Evolutionary conservation across 2,113 vertebrate genomes (phyloP), one percentile per base, ranked within the genome.

Genomic region (Thunnus thynnus): DNA sequence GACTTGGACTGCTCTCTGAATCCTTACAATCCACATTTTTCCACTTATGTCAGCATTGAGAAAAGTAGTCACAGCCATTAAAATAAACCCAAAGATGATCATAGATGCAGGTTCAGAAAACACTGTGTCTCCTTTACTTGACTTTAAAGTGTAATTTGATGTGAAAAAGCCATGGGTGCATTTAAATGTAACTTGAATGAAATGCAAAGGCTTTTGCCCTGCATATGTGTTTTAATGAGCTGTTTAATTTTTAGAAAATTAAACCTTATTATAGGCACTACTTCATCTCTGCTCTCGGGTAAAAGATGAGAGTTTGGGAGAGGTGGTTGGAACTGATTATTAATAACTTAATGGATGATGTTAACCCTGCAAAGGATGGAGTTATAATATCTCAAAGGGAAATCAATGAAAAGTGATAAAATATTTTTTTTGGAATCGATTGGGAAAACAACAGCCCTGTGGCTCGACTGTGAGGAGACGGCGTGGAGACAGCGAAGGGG

Each of bases 371-470:
- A 71, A 47, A 10, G 10, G 0, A 48, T 30, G 25, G 22, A 14
- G 30, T 51, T 44, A 5, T 55, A 12, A 17, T 2, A 52, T 66
- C 16, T 32, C 36, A 52, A 17, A 51, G 22, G 6, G 14, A 17
- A 75, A 44, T 9, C 13, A 30, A 64, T 2, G 8, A 48, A 51
- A 77, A 66, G 16, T 14, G 12, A 83, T n/a, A 44, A 76, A 56
- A 14, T 13, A 27, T 61, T 25, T 51, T 14, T 67, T 17, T 74
- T 41, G 7, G 7, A 41, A 18, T 58, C 62, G 52, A 67, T 22
- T 52, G 50, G 67, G 79, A 84, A 87, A 87, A 88, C 84, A 84
- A 75, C 82, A 83, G 71, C 75, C 82, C 63, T 78, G 84, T 85
- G 65, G 70, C 36, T 72, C 27, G 2, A 51, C 76, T 17, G 61